phyloP scores from a whole-genome alignment of 1,140 invertebrate genomes.

The Cyphomyrmex costatus region DNA sequence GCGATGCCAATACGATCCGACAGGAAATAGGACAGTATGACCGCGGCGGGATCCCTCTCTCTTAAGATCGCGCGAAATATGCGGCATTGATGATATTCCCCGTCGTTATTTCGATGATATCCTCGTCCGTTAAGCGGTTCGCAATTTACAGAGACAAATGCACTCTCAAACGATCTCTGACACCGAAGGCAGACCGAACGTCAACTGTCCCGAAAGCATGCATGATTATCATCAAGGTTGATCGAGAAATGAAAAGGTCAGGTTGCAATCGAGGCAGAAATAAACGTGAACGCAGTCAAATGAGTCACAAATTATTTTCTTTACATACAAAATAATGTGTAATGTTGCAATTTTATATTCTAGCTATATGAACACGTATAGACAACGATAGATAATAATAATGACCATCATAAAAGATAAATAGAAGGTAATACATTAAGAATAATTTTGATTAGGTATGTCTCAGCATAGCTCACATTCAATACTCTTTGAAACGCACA shows the following conservation, averaged over 20 bases:
- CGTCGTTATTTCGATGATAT: constrained; percentile 38
- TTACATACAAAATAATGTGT: constrained; percentile 17
- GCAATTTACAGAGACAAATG: constrained; percentile 47
- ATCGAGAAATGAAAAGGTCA: background rate
- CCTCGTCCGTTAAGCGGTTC: constrained; percentile 10
- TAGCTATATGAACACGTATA: constrained; percentile 47
- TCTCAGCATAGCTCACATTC: background rate
- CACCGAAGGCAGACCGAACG: background rate
- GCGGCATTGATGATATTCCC: constrained; percentile 23
- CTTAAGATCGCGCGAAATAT: background rate
- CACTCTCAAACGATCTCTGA: background rate
- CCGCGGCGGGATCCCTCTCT: background rate
- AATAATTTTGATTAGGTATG: background rate
- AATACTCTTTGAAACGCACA: background rate
- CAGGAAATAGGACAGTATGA: constrained; percentile 53
- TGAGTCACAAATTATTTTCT: background rate
- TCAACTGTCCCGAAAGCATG: background rate
- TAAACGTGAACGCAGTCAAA: constrained; percentile 15
- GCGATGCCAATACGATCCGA: constrained; percentile 38
- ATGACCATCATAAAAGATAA: background rate
- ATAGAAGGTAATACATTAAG: constrained; percentile 10
- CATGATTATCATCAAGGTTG: constrained; percentile 4
- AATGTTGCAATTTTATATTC: constrained; percentile 13
- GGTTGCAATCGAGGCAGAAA: background rate
- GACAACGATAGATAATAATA: background rate